A percentile compares a stretch with the other conserved stretches of the same genome.
Evolutionary conservation across 1,140 invertebrate species (phyloP).

Genomic region (Eufriesea mexicana): DNA sequence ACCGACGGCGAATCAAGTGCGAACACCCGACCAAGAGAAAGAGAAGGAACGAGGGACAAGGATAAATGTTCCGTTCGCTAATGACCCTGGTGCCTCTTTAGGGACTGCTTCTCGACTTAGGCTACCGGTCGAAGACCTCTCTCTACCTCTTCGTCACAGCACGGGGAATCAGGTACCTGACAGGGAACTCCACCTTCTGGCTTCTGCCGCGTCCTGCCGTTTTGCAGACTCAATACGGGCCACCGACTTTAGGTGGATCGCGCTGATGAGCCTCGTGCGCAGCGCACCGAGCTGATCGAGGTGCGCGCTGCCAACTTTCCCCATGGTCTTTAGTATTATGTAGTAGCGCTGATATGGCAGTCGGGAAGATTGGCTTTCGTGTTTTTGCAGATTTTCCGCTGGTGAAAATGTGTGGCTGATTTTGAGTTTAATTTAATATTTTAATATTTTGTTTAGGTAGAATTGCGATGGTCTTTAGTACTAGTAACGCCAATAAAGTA

Average conservation of each 20-base stretch:
- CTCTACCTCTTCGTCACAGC: conserved; percentile 58
- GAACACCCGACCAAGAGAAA: conserved; percentile 69
- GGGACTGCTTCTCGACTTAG: conserved; percentile 68
- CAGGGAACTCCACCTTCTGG: conserved; percentile 67
- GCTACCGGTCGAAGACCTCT: conserved; percentile 70
- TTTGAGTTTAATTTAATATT: too few relatives aligned
- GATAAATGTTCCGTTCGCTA: conserved; percentile 78
- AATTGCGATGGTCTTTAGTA: too few relatives aligned
- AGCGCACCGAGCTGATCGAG: too few relatives aligned
- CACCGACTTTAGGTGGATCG: background rate
- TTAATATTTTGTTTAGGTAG: too few relatives aligned
- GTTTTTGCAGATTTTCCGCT: too few relatives aligned
- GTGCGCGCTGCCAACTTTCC: too few relatives aligned
- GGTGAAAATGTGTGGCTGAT: too few relatives aligned
- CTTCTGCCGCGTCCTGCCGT: conserved; percentile 59
- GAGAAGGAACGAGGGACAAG: conserved; percentile 70
- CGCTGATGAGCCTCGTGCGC: background rate
- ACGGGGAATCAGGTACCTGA: conserved; percentile 65
- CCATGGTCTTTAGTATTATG: too few relatives aligned
- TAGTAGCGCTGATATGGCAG: too few relatives aligned
- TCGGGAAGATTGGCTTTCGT: too few relatives aligned
- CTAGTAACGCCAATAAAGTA: too few relatives aligned
- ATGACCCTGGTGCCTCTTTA: conserved; percentile 74
- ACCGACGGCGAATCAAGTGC: conserved; percentile 80
- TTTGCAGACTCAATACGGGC: conserved; percentile 34